Base-by-base conservation (phyloP, 1,140 invertebrate species). In the Drosophila busckii region DNA sequence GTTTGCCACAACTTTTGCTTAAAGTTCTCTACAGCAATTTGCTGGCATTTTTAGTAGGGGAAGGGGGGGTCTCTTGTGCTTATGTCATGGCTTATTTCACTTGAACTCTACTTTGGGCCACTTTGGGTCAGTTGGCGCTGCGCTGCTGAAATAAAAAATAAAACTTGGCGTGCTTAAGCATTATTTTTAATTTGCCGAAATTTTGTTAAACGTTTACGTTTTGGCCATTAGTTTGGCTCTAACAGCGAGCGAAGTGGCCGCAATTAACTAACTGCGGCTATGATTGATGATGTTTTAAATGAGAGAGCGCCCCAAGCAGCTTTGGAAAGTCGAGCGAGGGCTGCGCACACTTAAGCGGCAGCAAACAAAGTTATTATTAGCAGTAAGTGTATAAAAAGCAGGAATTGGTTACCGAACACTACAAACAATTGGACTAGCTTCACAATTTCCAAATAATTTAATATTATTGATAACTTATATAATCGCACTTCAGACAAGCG, bases 281-380 rank as follows among this genome's bases (percentile, higher is more conserved):
- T 70, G 67, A 83, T 83, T 83, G 78, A 83, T 83, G 78, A 78
- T 78, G 42, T 84, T 84, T 83, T 84, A 84, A 83, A 83, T 83
- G 78, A 75, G 63, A 52, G 53, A n/a, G n/a, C 67, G 80, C 56
- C 76, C 50, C 41, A 50, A 59, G 61, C 52, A 50, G 42, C 61
- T 38, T 22, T 19, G 44, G n/a, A n/a, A n/a, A n/a, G n/a, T n/a
- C n/a, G n/a, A n/a, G n/a, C n/a, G n/a, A n/a, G n/a, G n/a, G n/a
- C n/a, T n/a, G n/a, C n/a, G n/a, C n/a, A n/a, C n/a, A n/a, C n/a
- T n/a, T n/a, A n/a, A n/a, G n/a, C n/a, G n/a, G n/a, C n/a, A n/a
- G n/a, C n/a, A n/a, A n/a, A n/a, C n/a, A n/a, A n/a, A n/a, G n/a
- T n/a, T n/a, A n/a, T n/a, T n/a, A n/a, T n/a, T n/a, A n/a, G n/a